Evolutionary conservation across 2,888 invertebrate genomes (phyloP), one percentile per base, ranked within the genome.

Genomic region (Trichopoda pennipes): DNA sequence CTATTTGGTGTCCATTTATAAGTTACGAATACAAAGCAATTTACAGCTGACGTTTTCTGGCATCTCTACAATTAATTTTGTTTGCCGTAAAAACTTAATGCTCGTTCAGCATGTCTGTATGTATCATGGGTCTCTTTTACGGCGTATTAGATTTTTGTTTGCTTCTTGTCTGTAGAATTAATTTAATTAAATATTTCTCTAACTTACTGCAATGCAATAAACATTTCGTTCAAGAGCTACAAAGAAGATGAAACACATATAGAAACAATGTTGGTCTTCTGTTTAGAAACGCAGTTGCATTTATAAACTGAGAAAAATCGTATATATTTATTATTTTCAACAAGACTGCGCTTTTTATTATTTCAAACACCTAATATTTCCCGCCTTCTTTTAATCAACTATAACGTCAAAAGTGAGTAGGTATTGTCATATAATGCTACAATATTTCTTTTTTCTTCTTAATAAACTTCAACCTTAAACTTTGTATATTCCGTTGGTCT

Each of bases 141-240:
- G n/a, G n/a, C n/a, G 17, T 61, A 64, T 64, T 63, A n/a, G 38
- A 77, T 42, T 35, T 69, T 42, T 32, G 49, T 35, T 77, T 69
- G 47, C 49, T 77, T 66, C 42, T 21, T 32, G 14, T 51, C 66
- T 63, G 35, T 63, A 76, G 42, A 72, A 79, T 76, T 82, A 82
- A 82, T 75, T 60, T 38, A 79, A 78, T 75, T 75, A 75, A 70
- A 66, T 78, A 66, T 58, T 44, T 58, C 1, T 53, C 23, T 16
- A 28, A 28, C 7, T 28, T 4, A 28, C 8, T 28, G 28, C 28
- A 61, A 61, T 82, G 79, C 61, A 42, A 72, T 68, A 79, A 79
- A 79, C 79, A 68, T 75, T 61, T 72, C 66, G 60, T 60, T 68
- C 66, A 73, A 73, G 47, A 66, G 73, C 42, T n/a, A 73, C 21